Evolutionary conservation across 2,888 invertebrate species (phyloP), one percentile per base, ranked within the genome.

Genomic region (Ashinkailepas kermadecensis): DNA sequence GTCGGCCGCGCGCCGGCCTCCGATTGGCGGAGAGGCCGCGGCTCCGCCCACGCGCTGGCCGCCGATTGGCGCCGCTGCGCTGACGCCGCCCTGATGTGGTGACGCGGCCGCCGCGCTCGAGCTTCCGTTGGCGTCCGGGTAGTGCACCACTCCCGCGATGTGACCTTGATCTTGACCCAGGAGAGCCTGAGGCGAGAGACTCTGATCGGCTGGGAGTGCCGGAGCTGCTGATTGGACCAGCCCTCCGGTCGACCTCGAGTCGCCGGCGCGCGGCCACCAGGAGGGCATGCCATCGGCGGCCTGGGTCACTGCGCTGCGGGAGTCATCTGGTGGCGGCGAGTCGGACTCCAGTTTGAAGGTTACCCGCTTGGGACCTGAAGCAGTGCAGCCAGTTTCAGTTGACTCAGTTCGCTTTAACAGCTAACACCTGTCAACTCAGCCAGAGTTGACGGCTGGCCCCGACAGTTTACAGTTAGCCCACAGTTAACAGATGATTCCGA

Each of bases 341-440:
- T 67, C 67, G 25, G 67, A 67, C 67, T 67, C 67, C 25, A 67
- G 67, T 25, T 67, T 67, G 67, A 67, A 67, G n/a, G 67, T 67
- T 13, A 67, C 67, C 23, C 67, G 67, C 13, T 67, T 67, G n/a
- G 67, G 67, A 13, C 67, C 67, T 67, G 67, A 25, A 67, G 39
- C 1, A 39, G 39, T 39, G 39, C 39, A 39, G n/a, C n/a, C 39
- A 39, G 39, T 39, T 39, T 39, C 39, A 39, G 39, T 39, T 39
- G 39, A 39, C 39, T 39, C 39, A 4, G 39, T 4, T 39, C 39
- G 39, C 39, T 4, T 39, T 4, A 39, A 1, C 4, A 39, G 39
- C 39, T 39, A 39, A 39, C 39, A 39, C 2, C 39, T 39, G 39
- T 39, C 4, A 39, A 39, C 39, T 39, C 39, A 39, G 39, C 39